These are phyloP conservation scores for Labia minor DNA, from an alignment of 2,888 invertebrate species.

Conservation along the genomic window DNA sequence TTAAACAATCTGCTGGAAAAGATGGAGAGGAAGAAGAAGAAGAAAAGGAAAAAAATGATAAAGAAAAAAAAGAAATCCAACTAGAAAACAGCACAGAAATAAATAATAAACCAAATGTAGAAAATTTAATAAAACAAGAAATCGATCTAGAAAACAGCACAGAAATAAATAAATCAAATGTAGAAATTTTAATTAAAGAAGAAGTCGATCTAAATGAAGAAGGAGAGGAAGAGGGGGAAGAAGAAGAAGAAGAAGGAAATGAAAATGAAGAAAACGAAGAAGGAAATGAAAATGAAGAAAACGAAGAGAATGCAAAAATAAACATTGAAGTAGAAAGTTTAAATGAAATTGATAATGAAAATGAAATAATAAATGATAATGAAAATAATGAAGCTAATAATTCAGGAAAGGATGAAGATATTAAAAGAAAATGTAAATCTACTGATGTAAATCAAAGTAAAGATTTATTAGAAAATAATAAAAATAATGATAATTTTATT, in stretches of 20 bases:
- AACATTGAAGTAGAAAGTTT: neutral
- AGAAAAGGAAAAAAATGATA: neutral
- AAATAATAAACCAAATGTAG: neutral
- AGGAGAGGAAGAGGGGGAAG: neutral
- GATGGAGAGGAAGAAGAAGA: neutral
- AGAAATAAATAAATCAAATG: no score
- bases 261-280: neutral
- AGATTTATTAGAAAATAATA: neutral
- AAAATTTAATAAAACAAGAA: neutral
- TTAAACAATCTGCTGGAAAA: neutral
- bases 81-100: neutral
- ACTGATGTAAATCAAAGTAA: neutral
- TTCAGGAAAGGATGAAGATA: constrained; percentile 36
- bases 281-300: neutral
- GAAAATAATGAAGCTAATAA: constrained; percentile 16
- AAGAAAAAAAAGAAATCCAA: neutral
- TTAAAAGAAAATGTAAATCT: neutral
- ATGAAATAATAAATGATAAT: neutral
- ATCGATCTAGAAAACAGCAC: neutral
- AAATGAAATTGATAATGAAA: neutral
- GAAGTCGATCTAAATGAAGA: neutral
- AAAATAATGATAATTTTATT: neutral
- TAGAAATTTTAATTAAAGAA: no score
- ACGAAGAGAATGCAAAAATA: neutral
- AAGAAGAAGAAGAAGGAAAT: neutral